Conservation (phyloP, 2,113 vertebrate species). For the Entelurus aequoreus region DNA sequence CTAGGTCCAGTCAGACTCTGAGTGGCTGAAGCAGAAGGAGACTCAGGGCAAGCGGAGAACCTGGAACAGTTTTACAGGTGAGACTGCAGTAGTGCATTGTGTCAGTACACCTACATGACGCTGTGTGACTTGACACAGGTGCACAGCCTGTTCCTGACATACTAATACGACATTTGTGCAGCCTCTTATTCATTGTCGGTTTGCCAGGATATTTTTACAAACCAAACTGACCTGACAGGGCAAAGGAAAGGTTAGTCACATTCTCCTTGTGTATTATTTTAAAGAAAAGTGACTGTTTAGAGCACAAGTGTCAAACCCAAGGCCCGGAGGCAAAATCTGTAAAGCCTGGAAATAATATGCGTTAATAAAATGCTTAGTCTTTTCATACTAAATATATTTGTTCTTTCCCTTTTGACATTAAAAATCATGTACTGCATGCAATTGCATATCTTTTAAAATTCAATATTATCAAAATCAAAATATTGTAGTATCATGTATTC, state of each 20-base stretch:
- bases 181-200: conserved; percentile 59
- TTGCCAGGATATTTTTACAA: conserved; percentile 53
- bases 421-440: too few species aligned
- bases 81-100: not conserved
- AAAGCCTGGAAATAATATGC: too few species aligned
- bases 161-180: conserved; percentile 53
- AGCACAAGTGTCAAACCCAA: not conserved
- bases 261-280: conserved; percentile 55
- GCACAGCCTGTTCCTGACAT: conserved; percentile 41
- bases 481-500: too few species aligned
- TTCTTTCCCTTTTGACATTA: too few species aligned
- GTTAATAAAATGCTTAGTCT: too few species aligned
- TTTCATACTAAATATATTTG: too few species aligned
- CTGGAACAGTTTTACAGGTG: conserved; percentile 91
- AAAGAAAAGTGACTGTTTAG: conserved; percentile 48
- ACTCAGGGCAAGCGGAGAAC: conserved; percentile 86
- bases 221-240: conserved; percentile 50
- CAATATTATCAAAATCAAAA: too few species aligned
- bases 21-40: conserved; percentile 69
- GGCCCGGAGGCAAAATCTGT: too few species aligned
- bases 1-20: conserved; percentile 81
- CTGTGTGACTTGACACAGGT: conserved; percentile 28
- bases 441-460: too few species aligned
- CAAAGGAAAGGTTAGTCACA: conserved; percentile 34
- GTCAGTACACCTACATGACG: not conserved